Evolutionary conservation across 2,888 invertebrate genomes (phyloP), one percentile per base, ranked within the genome.

Genomic region (Aphidoletes aphidimyza): DNA sequence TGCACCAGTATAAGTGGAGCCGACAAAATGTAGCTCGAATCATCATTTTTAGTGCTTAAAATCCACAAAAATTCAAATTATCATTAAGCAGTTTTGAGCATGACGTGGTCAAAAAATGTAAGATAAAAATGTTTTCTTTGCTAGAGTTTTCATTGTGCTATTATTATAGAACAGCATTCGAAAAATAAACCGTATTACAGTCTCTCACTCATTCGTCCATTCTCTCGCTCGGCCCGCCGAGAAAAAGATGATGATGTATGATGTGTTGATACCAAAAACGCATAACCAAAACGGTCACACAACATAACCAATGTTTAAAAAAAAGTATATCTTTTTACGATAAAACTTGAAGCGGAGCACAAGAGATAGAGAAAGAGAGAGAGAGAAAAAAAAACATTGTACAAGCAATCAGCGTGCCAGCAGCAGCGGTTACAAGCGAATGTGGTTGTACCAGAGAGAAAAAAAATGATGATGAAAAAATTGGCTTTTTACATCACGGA

Each of bases 81-180:
- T 81, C 81, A 81, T 81, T 81, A 37, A 81, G 81, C 81, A 37
- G 81, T 81, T 81, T 81, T n/a, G 81, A 81, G 81, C 81, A 81
- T 81, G 81, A 81, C 81, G 81, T 81, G 81, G 81, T 81, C 81
- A 37, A 81, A 81, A 69, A 34, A 69, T 11, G 69, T 30, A 30
- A 69, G 69, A 69, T 69, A 69, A 69, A 69, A 54, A 47, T 47
- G 54, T 0, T 54, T 54, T 54, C 54, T 5, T 22, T 26, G 54
- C 30, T 11, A 30, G 69, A 30, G n/a, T n/a, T n/a, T 34, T 69
- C 54, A 54, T 69, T 69, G 69, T 69, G 30, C 69, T 69, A 30
- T 69, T 69, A 69, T 69, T 69, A 30, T n/a, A n/a, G 69, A 5
- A 69, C 34, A 69, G n/a, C n/a, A n/a, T n/a, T n/a, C n/a, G n/a